Conservation (phyloP, 2,113 vertebrate species). For the Pteruthius melanotis region DNA sequence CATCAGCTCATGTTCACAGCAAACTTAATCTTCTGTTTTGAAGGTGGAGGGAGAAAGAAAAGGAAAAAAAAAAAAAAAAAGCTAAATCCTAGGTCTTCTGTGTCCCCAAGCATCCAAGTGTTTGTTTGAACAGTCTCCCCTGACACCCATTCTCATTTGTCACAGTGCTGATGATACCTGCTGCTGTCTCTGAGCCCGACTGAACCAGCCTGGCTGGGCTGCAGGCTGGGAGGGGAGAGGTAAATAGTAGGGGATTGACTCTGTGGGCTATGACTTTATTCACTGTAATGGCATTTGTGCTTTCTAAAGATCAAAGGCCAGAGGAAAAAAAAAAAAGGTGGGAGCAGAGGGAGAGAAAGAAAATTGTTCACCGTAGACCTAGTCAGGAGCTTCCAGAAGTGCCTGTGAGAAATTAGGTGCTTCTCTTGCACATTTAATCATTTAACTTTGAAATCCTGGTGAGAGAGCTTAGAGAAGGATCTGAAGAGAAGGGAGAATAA, state of each 20-base stretch:
- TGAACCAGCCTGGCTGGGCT: neutral
- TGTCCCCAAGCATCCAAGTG: conserved; percentile 67
- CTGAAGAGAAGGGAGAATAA: neutral
- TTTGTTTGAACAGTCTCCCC: conserved; percentile 75
- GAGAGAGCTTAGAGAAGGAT: neutral
- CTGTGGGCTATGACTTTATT: conserved; percentile 42
- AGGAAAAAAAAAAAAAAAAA: neutral
- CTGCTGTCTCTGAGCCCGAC: conserved; percentile 26
- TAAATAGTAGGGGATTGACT: conserved; percentile 51
- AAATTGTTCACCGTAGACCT: conserved; percentile 25
- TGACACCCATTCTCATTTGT: conserved; percentile 70
- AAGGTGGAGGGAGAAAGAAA: conserved; percentile 22
- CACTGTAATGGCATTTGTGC: conserved; percentile 43
- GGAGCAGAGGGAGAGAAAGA: conserved; percentile 12
- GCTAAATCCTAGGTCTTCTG: conserved; percentile 65
- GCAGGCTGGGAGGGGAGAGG: neutral
- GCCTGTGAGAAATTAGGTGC: conserved; percentile 57
- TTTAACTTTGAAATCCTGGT: conserved; percentile 51
- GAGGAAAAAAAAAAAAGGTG: neutral
- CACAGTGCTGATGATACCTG: conserved; percentile 69
- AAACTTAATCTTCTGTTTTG: conserved; percentile 79
- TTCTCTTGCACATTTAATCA: conserved; percentile 4
- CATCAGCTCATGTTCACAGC: conserved; percentile 79
- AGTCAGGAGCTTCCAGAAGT: conserved; percentile 41
- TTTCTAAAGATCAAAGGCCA: conserved; percentile 65